Evolutionary conservation across 2,797 vertebrate species (phyloP), one percentile per base, ranked within the genome.

Genomic region (Thamnophis elegans): DNA sequence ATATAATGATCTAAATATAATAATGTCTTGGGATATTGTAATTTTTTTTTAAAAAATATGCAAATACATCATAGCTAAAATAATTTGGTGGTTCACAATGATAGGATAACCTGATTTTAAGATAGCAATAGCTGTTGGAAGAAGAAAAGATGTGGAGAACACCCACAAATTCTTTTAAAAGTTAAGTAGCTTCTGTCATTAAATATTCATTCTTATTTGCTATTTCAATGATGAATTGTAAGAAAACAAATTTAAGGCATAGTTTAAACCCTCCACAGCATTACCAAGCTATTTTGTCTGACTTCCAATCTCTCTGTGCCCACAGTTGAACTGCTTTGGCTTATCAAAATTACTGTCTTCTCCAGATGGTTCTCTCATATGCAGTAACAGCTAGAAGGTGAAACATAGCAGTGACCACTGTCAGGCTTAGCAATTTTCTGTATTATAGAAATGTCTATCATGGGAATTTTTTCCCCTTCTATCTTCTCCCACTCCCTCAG

Each of bases 401-500:
- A 93, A 93, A 82, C 62, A 54, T 36, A 59, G 65, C 36, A 54
- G 62, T 90, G 65, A 90, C 89, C 92, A 91, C 47, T 91, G 85
- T 88, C 89, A 93, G 26, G 55, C 86, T 88, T 88, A 93, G 62
- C 85, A 91, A 93, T 93, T 90, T 93, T 56, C 86, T 60, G 16
- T 88, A 42, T 51, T 88, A 82, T 93, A 90, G 89, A 91, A 90
- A 62, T 93, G 86, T 87, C 92, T 93, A 47, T 91, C 85, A 91
- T 25, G 89, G 89, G 92, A 62, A 88, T 53, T 22, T 58, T 60
- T 82, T 47, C 47, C 89, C 10, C 10, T 82, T 93, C 20, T 88
- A 85, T 91, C 65, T 91, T 32, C 47, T 42, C 54, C 36, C 55
- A 55, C 60, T 88, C 53, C 25, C 32, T 91, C 47, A 55, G 12